A percentile compares a stretch with the other conserved stretches of the same genome.
These are phyloP conservation scores for Bombus ignitus DNA, from an alignment of 1,140 invertebrate genomes.

Conservation along the genomic window DNA sequence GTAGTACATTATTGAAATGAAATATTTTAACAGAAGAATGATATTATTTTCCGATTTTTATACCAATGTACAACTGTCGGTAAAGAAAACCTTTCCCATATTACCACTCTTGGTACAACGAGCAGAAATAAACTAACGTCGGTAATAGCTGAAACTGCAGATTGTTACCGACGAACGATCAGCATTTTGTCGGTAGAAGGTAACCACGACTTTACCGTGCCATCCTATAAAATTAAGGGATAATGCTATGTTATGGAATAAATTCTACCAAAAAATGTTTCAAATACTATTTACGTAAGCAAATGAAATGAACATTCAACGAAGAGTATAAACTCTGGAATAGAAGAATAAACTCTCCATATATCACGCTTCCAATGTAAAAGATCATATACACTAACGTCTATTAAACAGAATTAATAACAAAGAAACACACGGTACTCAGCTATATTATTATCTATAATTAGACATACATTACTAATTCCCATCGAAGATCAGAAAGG, in stretches of 20 bases:
- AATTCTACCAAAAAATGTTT: not conserved
- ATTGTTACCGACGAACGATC: constrained; percentile 2
- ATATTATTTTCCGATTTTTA: not conserved
- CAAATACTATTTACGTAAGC: not conserved
- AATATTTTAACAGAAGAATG: not conserved
- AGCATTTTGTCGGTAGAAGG: not conserved
- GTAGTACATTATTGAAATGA: not conserved
- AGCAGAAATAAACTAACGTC: not conserved
- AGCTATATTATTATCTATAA: not conserved
- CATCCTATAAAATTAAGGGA: not conserved
- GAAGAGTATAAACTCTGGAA: no score
- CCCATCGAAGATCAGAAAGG: constrained; percentile 36
- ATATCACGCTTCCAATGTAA: not conserved
- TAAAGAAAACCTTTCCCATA: not conserved
- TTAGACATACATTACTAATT: not conserved
- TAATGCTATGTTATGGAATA: not conserved
- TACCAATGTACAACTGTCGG: not conserved
- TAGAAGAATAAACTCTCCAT: no score
- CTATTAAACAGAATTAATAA: not conserved
- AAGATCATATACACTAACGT: not conserved
- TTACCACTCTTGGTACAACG: not conserved
- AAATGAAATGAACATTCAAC: no score
- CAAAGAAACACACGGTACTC: not conserved
- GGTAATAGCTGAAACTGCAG: not conserved
- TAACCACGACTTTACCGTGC: not conserved